phyloP scores from a whole-genome alignment of 2,797 vertebrate genomes.

The Sebastes matsubarae region DNA sequence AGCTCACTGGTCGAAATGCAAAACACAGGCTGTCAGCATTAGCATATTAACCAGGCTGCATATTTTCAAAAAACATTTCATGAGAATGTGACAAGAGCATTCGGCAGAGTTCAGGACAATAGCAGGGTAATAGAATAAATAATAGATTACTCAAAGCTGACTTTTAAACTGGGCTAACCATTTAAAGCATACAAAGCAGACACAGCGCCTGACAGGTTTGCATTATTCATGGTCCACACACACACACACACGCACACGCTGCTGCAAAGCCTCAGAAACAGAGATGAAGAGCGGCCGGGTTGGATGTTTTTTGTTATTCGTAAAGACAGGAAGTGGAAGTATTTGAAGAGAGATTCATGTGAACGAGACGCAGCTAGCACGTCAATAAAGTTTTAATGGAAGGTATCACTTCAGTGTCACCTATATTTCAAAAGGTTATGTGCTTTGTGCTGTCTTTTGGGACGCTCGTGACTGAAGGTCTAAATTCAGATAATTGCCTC shows the following conservation, averaged over 20 bases:
- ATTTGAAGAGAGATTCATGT: slow-evolving; percentile 24
- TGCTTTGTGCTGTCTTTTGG: background rate
- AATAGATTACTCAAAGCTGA: slow-evolving; percentile 72
- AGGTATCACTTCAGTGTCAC: background rate
- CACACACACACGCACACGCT: background rate
- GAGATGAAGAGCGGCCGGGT: slow-evolving; percentile 27
- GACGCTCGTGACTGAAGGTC: background rate
- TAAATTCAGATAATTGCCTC: background rate
- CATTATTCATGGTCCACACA: slow-evolving; percentile 69
- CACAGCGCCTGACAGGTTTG: slow-evolving; percentile 67
- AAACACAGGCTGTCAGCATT: slow-evolving; percentile 55
- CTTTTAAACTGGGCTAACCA: slow-evolving; percentile 72
- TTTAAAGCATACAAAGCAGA: slow-evolving; percentile 66
- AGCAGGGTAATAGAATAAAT: slow-evolving; percentile 65
- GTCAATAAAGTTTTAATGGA: background rate
- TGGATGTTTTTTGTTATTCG: slow-evolving; percentile 25
- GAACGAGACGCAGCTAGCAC: background rate
- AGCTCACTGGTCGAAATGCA: slow-evolving; percentile 52
- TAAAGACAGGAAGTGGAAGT: slow-evolving; percentile 30
- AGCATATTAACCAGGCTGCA: slow-evolving; percentile 55
- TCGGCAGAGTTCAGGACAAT: slow-evolving; percentile 59
- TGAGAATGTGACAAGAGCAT: slow-evolving; percentile 58
- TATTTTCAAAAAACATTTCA: slow-evolving; percentile 49
- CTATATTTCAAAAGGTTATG: background rate
- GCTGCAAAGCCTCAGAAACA: slow-evolving; percentile 28